A percentile compares a stretch with the other conserved stretches of the same genome.
Evolutionary conservation across 2,888 invertebrate genomes (phyloP).

Genomic region (Brenthis ino): DNA sequence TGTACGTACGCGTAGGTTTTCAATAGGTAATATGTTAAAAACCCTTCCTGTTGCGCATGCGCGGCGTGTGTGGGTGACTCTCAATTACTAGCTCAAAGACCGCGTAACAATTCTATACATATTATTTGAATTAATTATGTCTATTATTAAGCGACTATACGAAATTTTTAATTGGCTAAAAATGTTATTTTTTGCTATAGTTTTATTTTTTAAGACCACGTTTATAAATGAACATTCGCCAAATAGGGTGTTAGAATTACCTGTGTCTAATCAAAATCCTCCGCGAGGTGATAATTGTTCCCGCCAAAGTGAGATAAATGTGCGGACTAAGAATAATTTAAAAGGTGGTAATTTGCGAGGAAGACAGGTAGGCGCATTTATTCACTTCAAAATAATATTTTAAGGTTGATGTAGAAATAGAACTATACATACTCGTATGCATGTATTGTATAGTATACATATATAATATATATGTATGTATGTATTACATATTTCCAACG

Average conservation of each 20-base stretch:
- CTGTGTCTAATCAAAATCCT: constrained; percentile 18
- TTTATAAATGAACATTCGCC: constrained; percentile 13
- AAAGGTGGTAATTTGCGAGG: not conserved
- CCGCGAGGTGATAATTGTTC: constrained; percentile 6
- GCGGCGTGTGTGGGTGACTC: constrained; percentile 38
- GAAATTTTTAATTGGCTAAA: constrained; percentile 29
- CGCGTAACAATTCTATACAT: constrained; percentile 7
- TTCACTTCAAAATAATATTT: not conserved
- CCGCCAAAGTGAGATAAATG: constrained; percentile 6
- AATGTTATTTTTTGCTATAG: constrained; percentile 21
- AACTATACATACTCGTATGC: not conserved
- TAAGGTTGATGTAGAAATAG: not conserved
- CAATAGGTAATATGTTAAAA: constrained; percentile 33
- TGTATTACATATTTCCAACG: not conserved
- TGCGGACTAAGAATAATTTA: not conserved
- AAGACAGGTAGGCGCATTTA: constrained; percentile 20
- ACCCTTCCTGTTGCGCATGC: constrained; percentile 41
- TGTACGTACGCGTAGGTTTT: constrained; percentile 40
- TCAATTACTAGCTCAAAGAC: constrained; percentile 30
- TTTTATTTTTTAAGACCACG: constrained; percentile 21
- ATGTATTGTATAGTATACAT: too few relatives aligned
- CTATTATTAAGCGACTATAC: constrained; percentile 19
- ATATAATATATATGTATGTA: too few relatives aligned
- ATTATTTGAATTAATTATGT: constrained; percentile 28
- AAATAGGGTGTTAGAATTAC: constrained; percentile 8